These are phyloP conservation scores for Ectemnius continuus DNA, from an alignment of 2,888 invertebrate genomes.

Conservation along the genomic window DNA sequence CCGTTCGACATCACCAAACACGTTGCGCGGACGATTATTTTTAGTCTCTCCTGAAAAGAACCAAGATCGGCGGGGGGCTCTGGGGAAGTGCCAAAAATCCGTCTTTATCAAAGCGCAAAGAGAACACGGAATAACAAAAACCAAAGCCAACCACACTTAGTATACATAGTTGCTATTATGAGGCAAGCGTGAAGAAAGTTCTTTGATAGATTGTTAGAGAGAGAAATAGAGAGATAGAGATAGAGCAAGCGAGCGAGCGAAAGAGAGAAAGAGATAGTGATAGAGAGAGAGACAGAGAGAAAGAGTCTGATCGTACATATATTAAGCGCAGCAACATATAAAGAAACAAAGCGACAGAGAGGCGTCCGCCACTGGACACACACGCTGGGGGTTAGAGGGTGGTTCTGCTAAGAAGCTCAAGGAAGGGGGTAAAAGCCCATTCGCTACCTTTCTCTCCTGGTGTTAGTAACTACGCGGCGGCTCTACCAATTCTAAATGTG, in stretches of 20 bases:
- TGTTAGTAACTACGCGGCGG: slow-evolving; percentile 61
- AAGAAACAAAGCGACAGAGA: slow-evolving; percentile 21
- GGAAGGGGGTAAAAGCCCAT: slow-evolving; percentile 60
- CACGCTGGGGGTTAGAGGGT: slow-evolving; percentile 26
- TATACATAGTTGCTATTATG: background rate
- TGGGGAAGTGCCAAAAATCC: slow-evolving; percentile 68
- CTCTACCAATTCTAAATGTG: slow-evolving; percentile 58
- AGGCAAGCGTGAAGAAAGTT: slow-evolving; percentile 16
- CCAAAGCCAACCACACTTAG: slow-evolving; percentile 49
- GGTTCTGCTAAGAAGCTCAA: slow-evolving; percentile 59
- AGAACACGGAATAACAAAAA: slow-evolving; percentile 54
- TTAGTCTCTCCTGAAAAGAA: slow-evolving; percentile 69
- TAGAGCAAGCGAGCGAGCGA: background rate
- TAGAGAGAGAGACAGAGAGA: slow-evolving; percentile 2
- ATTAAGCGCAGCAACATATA: slow-evolving; percentile 38
- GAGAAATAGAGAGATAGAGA: background rate
- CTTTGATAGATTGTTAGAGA: slow-evolving; percentile 4
- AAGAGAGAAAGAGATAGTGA: background rate
- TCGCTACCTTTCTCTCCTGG: slow-evolving; percentile 55
- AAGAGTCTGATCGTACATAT: slow-evolving; percentile 20
- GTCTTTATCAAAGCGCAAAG: slow-evolving; percentile 67
- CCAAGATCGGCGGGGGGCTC: slow-evolving; percentile 54
- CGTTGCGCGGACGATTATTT: slow-evolving; percentile 62
- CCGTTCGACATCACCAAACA: slow-evolving; percentile 73
- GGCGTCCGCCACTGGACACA: background rate